These are phyloP conservation scores for Gnathonemus echidnorhynchus DNA, from an alignment of 2,113 vertebrate genomes.

Conservation along the genomic window DNA sequence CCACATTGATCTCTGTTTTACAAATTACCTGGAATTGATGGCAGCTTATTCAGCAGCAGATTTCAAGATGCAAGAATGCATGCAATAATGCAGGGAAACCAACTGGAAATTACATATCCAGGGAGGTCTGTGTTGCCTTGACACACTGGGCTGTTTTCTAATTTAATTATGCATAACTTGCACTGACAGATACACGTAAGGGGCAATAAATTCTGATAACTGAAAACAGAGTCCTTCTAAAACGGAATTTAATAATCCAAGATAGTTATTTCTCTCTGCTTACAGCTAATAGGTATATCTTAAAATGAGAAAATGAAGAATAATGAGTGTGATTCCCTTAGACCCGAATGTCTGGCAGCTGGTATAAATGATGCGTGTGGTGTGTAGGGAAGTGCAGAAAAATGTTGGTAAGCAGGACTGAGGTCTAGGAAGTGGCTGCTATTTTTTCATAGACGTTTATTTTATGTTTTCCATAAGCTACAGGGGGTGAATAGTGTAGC, in stretches of 20 bases:
- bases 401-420: not conserved
- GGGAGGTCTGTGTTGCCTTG: not conserved
- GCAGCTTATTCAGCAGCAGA: not conserved
- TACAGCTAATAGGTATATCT: not conserved
- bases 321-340: conserved; percentile 13
- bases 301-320: conserved; percentile 8
- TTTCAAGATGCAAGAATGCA: not conserved
- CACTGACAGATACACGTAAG: not conserved
- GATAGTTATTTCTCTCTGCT: not conserved
- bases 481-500: not conserved
- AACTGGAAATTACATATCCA: not conserved
- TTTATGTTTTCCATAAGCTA: not conserved
- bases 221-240: not conserved
- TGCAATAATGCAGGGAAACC: not conserved
- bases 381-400: not conserved
- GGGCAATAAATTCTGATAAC: not conserved
- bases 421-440: not conserved
- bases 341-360: not conserved
- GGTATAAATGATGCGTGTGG: not conserved
- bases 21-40: not conserved
- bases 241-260: not conserved
- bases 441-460: not conserved
- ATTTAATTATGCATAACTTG: not conserved
- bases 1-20: not conserved
- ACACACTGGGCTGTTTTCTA: not conserved